Base-by-base conservation (phyloP, 37 sponge, comb jelly and placozoan genomes). In the Diacarnus erythraeanus region DNA sequence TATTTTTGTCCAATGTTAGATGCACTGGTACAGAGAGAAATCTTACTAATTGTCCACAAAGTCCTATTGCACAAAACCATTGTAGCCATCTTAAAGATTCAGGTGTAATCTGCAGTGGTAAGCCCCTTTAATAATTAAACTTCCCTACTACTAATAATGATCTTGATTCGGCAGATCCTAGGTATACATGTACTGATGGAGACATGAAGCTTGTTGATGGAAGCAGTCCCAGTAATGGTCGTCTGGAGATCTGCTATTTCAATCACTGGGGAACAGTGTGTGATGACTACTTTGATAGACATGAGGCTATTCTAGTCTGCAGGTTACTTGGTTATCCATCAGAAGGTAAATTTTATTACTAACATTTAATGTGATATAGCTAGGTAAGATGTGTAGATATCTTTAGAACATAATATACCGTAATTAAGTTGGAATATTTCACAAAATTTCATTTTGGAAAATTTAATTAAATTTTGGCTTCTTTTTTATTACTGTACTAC, bases 191-290 rank as follows among this genome's bases (percentile, higher is more conserved):
- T 57, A 21, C 58, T 0, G 60, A 84, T 2, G 84, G 84, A 0
- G 43, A 44, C 29, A n/a, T 87, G 1, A 74, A 73, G 20, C 54
- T 87, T 42, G 82, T 76, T 17, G 83, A 41, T 56, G 88, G 88
- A 1, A 30, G 15, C 1, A 64, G 71, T 26, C 27, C 42, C 12
- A 84, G 65, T 34, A 59, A 74, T 17, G 89, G 89, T 3, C 71
- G 84, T 27, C 71, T 89, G 36, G 89, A 89, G 64, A 26, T 89
- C 34, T 89, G 76, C 47, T 79, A 74, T 47, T 21, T 20, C 34
- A 81, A 76, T 39, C 80, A 84, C 74, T 89, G 84, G 78, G 89
- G 89, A 20, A 77, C 80, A 8, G 79, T 89, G 20, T 89, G 89
- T 64, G 75, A 78, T 60, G 80, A 77, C n/a, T 20, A 54, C 5